Base-by-base conservation (phyloP, 2,113 vertebrate species). In the Phasianus colchicus region DNA sequence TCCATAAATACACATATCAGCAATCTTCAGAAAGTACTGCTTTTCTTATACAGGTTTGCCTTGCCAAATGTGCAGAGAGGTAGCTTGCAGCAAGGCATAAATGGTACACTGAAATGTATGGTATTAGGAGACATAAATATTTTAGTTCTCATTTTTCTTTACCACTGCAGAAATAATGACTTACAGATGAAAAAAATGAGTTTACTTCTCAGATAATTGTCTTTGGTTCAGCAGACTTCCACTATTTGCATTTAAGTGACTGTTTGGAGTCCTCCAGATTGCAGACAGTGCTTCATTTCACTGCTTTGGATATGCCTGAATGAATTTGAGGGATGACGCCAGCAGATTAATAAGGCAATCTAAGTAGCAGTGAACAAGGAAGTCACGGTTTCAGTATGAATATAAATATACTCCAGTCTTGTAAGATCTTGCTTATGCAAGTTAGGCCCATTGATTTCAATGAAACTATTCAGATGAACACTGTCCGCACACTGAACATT, bases 321-420 rank as follows among this genome's bases (percentile, higher is more conserved):
- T 84, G 80, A 97, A 97, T 95, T 60, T 67, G 73, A 83, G 27
- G 29, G 47, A 70, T 83, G 52, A 86, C 86, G 83, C 16, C 90
- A 82, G 85, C 63, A 93, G 58, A 95, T 93, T 95, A 96, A 84
- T 89, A 82, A 65, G 43, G 55, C 74, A 95, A 95, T 86, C 93
- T 88, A 92, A 94, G 87, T 71, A 94, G 25, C 83, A 63, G 18
- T 76, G 83, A 96, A 87, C 71, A 91, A 96, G 63, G 30, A 83
- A 94, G 61, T n/a, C 13, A 50, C 22, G 22, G 58, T 96, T 92
- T 97, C 77, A 84, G 25, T 75, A 87, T 77, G 87, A 87, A 89
- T 92, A 89, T 91, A 91, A 90, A 94, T 86, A 71, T 24, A 76
- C 67, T 40, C 15, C 21, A 70, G 57, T 7, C 63, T 60, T 57